phyloP scores from a whole-genome alignment of 1,140 invertebrate species.

The Calliphora vicina region DNA sequence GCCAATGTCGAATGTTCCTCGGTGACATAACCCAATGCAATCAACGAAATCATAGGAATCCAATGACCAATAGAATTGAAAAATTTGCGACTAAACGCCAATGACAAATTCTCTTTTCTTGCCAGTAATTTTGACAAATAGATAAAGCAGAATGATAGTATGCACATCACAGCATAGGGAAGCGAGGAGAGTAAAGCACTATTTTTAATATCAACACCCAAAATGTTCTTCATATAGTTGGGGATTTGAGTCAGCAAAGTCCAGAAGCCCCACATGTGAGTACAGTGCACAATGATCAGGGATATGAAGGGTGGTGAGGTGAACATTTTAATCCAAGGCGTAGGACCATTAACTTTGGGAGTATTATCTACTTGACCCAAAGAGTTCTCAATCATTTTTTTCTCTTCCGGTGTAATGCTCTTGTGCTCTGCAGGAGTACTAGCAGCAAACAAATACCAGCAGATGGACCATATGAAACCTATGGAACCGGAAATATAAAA shows the following conservation, averaged over 20 bases:
- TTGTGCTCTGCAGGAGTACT: conserved; percentile 70
- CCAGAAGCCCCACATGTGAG: conserved; percentile 95
- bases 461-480: conserved; percentile 69
- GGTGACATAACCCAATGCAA: conserved; percentile 71
- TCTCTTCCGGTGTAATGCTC: conserved; percentile 70
- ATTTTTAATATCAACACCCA: conserved; percentile 79
- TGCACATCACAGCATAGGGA: conserved; percentile 80
- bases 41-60: conserved; percentile 70
- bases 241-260: conserved; percentile 92
- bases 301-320: conserved; percentile 85
- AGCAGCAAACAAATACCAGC: conserved; percentile 72
- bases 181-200: conserved; percentile 78
- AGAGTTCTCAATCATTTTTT: conserved; percentile 69
- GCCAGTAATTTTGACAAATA: conserved; percentile 72
- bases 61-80: conserved; percentile 73
- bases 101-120: conserved; percentile 66
- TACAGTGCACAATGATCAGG: conserved; percentile 82
- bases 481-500: conserved; percentile 80
- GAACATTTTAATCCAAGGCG: conserved; percentile 80
- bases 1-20: conserved; percentile 65
- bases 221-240: conserved; percentile 84
- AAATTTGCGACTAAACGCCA: conserved; percentile 71
- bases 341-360: conserved; percentile 45
- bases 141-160: conserved; percentile 74
- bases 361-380: conserved; percentile 53